Evolutionary conservation across 2,113 vertebrate genomes (phyloP), one percentile per base, ranked within the genome.

Genomic region (Cottus gobio): DNA sequence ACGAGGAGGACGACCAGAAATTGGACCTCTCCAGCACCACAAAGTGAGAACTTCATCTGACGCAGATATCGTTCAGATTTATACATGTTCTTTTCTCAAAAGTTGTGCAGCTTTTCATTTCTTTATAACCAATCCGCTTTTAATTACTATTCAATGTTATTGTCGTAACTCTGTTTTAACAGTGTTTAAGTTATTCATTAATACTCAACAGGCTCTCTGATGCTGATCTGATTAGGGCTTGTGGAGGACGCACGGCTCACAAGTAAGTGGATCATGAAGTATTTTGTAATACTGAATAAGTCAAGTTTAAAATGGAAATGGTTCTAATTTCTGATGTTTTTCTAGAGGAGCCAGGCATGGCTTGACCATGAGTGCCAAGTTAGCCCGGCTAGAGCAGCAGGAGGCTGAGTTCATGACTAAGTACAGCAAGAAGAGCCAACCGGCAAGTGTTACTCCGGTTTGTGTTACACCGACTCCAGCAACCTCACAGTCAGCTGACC

Each of bases 181-280:
- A 8, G 15, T 31, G 15, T 54, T 13, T 1, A 67, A 48, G 10
- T 6, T 42, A 7, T 57, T 50, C 0, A 0, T 60, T 76, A 28
- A 18, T 71, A 8, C 39, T 58, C n/a, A 1, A 22, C 87, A 99
- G 97, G 73, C 87, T 99, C 42, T 96, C 97, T 0, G 97, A 99
- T 0, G 88, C 95, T 37, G 95, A 97, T 30, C 93, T 99, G 20
- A 78, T 98, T 75, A 95, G 90, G 75, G 96, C 74, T 0, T 99
- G 98, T 1, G 96, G 97, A 58, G 97, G 98, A 26, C 95, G 97
- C 50, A 99, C 97, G 0, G 98, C 97, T 18, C 97, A 99, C 92
- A 99, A 97, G 98, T 99, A 90, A 95, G 97, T 85, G 0, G 1
- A 30, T 78, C 16, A 36, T 37, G 0, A 28, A 31, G 61, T 28